phyloP scores from a whole-genome alignment of 2,797 vertebrate genomes.

The Coranthus polyacanthus region DNA sequence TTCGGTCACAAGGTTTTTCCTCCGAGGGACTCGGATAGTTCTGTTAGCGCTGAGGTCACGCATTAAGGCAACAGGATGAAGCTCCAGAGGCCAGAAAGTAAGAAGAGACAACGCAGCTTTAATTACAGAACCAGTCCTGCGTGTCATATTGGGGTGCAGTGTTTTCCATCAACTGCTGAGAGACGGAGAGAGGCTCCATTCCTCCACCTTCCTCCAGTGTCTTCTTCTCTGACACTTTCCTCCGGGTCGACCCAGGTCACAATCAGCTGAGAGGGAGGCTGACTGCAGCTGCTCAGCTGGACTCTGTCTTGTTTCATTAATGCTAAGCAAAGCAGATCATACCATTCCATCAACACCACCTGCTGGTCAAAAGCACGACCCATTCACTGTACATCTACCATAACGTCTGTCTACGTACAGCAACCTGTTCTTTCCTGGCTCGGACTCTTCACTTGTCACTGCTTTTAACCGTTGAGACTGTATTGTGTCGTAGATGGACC shows the following conservation, averaged over 20 bases:
- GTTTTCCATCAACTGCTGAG: slow-evolving; percentile 40
- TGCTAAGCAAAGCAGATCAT: slow-evolving; percentile 72
- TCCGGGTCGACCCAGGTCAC: slow-evolving; percentile 67
- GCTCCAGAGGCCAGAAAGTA: slow-evolving; percentile 44
- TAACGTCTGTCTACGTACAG: slow-evolving; percentile 41
- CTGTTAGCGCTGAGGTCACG: slow-evolving; percentile 55
- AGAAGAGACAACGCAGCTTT: slow-evolving; percentile 47
- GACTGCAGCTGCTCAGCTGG: slow-evolving; percentile 65
- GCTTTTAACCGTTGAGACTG: slow-evolving; percentile 61
- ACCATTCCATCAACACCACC: slow-evolving; percentile 73
- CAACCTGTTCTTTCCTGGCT: slow-evolving; percentile 72
- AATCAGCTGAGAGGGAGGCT: slow-evolving; percentile 56
- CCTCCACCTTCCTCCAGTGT: slow-evolving; percentile 11
- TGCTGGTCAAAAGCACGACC: slow-evolving; percentile 55
- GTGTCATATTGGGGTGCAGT: slow-evolving; percentile 43
- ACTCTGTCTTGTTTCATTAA: slow-evolving; percentile 76
- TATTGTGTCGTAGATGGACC: slow-evolving; percentile 62
- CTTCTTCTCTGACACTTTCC: slow-evolving; percentile 38
- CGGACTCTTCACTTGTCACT: slow-evolving; percentile 39
- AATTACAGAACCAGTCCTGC: slow-evolving; percentile 52
- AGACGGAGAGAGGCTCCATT: slow-evolving; percentile 14
- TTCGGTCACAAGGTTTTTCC: slow-evolving; percentile 49
- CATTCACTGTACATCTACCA: slow-evolving; percentile 55
- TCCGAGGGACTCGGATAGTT: slow-evolving; percentile 48
- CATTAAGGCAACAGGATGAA: slow-evolving; percentile 39